Evolutionary conservation across 2,888 invertebrate genomes (phyloP), one percentile per base, ranked within the genome.

Genomic region (Chrysina gloriosa): DNA sequence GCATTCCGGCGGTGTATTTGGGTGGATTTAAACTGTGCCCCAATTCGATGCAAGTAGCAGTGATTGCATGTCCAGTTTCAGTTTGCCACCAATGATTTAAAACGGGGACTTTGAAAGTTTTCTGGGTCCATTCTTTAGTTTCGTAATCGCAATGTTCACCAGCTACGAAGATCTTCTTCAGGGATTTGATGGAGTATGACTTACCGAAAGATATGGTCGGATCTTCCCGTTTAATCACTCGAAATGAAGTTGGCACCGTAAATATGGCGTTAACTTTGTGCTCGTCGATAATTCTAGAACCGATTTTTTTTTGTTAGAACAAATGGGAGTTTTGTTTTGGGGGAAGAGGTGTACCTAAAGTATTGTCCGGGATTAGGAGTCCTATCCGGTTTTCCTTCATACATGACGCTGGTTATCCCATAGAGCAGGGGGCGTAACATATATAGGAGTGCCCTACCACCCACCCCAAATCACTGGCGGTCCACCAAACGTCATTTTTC

Each of bases 11-110:
- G 0, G 92, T 79, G 75, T 89, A 90, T 72, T 87, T 88, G 0
- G 93, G 94, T 0, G 93, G 92, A 70, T 87, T 86, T 0, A 88
- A 84, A 77, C 86, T 89, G 39, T 92, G 89, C 0, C 89, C 90
- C 42, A 94, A 88, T 0, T 95, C 96, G 5, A 93, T 79, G 78
- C 94, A 94, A 0, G 92, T 90, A 0, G 95, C 92, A 0, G 96
- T 94, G 66, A 97, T 93, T 0, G 96, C 91, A 69, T 95, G 94
- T 0, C 97, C 97, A 0, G 95, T 93, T 84, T 97, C 97, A 1
- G 97, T 97, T 85, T 97, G 97, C 97, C 97, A 97, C 96, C 96
- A 97, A 82, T 97, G 94, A 81, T 97, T 97, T 63, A 96, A 81
- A 2, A 95, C 87, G 0, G 94, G 93, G 5, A 90, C 91, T 66